Evolutionary conservation across 2,113 vertebrate genomes (phyloP).

Genomic region (Poicephalus meyeri): DNA sequence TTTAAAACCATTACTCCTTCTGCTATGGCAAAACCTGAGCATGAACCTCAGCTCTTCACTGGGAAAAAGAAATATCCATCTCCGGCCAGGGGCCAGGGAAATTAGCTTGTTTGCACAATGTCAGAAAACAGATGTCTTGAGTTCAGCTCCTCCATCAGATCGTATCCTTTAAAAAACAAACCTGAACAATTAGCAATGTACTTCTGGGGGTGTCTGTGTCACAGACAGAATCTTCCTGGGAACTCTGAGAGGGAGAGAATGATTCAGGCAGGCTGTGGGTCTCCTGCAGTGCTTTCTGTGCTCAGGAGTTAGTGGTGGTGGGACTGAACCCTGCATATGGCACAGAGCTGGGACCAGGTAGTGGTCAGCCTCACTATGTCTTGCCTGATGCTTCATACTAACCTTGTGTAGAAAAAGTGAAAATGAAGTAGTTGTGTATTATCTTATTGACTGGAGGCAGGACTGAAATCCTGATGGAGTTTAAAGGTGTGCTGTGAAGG

Average conservation of each 20-base stretch:
- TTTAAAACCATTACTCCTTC: neutral
- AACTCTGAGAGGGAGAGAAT: neutral
- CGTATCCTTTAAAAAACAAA: neutral
- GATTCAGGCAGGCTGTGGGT: neutral
- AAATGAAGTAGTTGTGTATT: neutral
- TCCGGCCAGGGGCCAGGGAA: neutral
- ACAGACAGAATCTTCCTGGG: neutral
- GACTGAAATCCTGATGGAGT: neutral
- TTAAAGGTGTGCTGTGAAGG: neutral
- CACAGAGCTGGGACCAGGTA: neutral
- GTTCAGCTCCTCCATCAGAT: neutral
- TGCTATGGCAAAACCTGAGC: neutral
- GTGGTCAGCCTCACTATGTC: no score
- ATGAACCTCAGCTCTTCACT: neutral
- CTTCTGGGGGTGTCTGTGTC: neutral
- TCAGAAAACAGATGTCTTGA: neutral
- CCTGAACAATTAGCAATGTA: neutral
- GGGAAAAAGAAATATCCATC: neutral
- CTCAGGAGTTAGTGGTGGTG: no score
- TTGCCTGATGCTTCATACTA: neutral
- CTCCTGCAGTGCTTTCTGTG: fast-evolving
- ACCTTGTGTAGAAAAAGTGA: neutral
- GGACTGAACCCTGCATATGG: neutral
- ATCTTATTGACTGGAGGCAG: neutral
- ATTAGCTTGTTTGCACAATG: neutral